A percentile compares a stretch with the other conserved stretches of the same genome.
Conservation (phyloP, 2,888 invertebrate genomes). For the Temnothorax rugatulus region DNA sequence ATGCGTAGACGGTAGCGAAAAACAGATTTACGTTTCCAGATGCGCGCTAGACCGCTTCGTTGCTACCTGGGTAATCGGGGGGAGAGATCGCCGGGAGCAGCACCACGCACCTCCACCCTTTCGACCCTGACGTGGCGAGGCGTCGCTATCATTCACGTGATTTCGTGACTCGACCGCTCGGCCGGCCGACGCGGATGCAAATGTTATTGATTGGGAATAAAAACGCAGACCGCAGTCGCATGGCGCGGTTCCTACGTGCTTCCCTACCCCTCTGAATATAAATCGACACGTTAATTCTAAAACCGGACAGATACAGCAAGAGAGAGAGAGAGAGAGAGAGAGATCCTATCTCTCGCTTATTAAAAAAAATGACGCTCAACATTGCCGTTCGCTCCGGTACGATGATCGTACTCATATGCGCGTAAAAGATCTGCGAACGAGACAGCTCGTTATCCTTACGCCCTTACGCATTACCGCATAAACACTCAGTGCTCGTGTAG, state of each 20-base stretch:
- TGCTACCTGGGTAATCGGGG: slow-evolving; percentile 74
- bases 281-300: slow-evolving; percentile 46
- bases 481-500: slow-evolving; percentile 7
- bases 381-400: slow-evolving; percentile 22
- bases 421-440: slow-evolving; percentile 6
- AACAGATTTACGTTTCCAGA: slow-evolving; percentile 66
- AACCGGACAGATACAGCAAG: slow-evolving; percentile 43
- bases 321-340: neutral
- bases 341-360: slow-evolving; percentile 48
- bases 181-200: slow-evolving; percentile 35
- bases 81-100: slow-evolving; percentile 63
- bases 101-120: slow-evolving; percentile 54
- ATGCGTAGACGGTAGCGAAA: slow-evolving; percentile 69
- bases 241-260: neutral
- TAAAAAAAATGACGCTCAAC: slow-evolving; percentile 44
- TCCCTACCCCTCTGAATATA: slow-evolving; percentile 24
- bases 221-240: slow-evolving; percentile 15
- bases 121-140: slow-evolving; percentile 21
- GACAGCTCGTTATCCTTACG: slow-evolving; percentile 44
- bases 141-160: slow-evolving; percentile 42
- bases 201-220: slow-evolving; percentile 54
- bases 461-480: slow-evolving; percentile 28
- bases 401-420: slow-evolving; percentile 28
- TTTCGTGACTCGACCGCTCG: slow-evolving; percentile 32
- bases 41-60: slow-evolving; percentile 48